These are phyloP conservation scores for Ochlodes sylvanus DNA, from an alignment of 2,888 invertebrate species.

Conservation along the genomic window DNA sequence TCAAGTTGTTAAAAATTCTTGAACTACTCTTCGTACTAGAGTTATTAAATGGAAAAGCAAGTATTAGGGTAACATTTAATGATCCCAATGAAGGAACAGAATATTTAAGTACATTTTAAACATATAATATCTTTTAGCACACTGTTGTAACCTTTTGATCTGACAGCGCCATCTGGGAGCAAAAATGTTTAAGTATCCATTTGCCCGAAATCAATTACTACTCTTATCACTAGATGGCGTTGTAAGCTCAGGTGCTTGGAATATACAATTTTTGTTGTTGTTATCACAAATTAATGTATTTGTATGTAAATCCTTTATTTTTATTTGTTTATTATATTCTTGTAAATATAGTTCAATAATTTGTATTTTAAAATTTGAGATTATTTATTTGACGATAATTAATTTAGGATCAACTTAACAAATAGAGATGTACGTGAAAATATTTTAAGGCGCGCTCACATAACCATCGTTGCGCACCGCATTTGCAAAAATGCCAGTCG, in stretches of 20 bases:
- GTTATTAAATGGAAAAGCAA: too few species aligned
- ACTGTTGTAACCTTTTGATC: not conserved
- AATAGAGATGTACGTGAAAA: not conserved
- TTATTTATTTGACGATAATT: conserved; percentile 38
- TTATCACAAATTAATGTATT: conserved; percentile 5
- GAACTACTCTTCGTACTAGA: too few species aligned
- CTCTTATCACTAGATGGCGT: not conserved
- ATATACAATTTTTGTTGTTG: not conserved
- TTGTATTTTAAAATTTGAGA: conserved; percentile 35
- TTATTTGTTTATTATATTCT: conserved; percentile 18
- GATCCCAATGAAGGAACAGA: not conserved
- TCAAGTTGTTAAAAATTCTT: too few species aligned
- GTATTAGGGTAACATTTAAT: not conserved
- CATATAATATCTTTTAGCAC: too few species aligned
- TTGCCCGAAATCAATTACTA: too few species aligned
- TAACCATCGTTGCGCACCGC: not conserved
- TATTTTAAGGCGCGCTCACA: not conserved
- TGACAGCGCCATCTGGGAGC: not conserved
- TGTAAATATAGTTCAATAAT: conserved; percentile 39
- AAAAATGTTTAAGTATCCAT: not conserved
- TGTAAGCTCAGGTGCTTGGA: not conserved
- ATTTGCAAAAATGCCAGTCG: not conserved
- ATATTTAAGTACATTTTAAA: conserved; percentile 2
- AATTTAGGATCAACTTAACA: not conserved
- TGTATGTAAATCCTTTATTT: not conserved